Evolutionary conservation across 1,140 invertebrate genomes (phyloP).

Genomic region (Micrasema minimum): DNA sequence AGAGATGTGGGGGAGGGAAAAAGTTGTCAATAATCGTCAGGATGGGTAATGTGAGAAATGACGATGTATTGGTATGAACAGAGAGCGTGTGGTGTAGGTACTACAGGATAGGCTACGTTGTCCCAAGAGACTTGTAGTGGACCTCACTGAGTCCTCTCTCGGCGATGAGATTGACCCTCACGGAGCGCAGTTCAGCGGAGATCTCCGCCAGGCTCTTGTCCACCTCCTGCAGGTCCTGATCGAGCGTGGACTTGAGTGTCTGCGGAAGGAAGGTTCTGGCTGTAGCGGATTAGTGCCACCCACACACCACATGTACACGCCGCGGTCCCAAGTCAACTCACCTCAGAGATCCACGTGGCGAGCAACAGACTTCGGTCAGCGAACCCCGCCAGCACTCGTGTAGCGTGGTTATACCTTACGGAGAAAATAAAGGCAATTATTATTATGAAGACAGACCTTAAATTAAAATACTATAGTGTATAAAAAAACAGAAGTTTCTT

Average conservation of each 20-base stretch:
- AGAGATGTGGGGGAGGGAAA: no score
- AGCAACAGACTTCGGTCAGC: constrained; percentile 44
- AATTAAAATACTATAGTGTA: no score
- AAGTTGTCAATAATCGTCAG: no score
- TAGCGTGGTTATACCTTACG: constrained; percentile 48
- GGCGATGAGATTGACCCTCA: constrained; percentile 47
- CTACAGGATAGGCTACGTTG: no score
- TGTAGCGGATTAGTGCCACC: no score
- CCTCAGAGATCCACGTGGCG: constrained; percentile 46
- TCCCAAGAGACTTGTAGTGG: constrained; percentile 17
- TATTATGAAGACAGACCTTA: not conserved
- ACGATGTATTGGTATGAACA: no score
- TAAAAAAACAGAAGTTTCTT: no score
- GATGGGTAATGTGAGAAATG: no score
- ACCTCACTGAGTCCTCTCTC: constrained; percentile 43
- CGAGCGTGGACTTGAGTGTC: constrained; percentile 47
- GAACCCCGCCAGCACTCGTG: constrained; percentile 47
- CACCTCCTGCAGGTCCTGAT: constrained; percentile 48
- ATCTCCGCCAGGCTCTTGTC: constrained; percentile 38
- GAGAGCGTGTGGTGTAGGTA: no score
- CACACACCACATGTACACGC: no score
- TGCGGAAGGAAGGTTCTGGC: constrained; percentile 38
- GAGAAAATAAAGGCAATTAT: not conserved
- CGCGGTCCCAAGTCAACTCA: constrained; percentile 12
- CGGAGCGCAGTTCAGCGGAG: constrained; percentile 39